phyloP scores from a whole-genome alignment of 2,888 invertebrate genomes.

The Aspidiotus destructor region DNA sequence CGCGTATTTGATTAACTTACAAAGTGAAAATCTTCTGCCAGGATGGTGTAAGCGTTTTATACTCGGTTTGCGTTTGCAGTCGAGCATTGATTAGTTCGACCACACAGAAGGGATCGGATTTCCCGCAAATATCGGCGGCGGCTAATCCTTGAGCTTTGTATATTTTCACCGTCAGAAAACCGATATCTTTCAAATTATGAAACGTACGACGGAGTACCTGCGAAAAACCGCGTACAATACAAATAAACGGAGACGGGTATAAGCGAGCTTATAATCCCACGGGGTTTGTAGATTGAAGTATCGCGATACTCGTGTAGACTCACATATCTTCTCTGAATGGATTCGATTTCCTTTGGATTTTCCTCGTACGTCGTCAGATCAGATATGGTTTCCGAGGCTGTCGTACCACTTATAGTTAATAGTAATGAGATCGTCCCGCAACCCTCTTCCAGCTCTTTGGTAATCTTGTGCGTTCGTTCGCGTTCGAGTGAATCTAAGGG shows the following conservation, averaged over 20 bases:
- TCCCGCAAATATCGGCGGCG: slow-evolving; percentile 91
- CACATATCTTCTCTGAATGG: slow-evolving; percentile 59
- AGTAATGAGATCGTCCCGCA: slow-evolving; percentile 69
- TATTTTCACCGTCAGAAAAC: slow-evolving; percentile 85
- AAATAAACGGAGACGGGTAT: too few relatives aligned
- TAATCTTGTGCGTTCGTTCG: slow-evolving; percentile 83
- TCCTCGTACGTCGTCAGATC: slow-evolving; percentile 79
- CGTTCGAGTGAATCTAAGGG: slow-evolving; percentile 64
- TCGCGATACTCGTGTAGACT: slow-evolving; percentile 42
- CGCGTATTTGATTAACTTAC: slow-evolving; percentile 50
- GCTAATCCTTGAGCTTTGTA: slow-evolving; percentile 67
- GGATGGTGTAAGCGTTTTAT: slow-evolving; percentile 88
- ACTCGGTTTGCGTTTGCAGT: slow-evolving; percentile 95
- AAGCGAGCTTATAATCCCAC: too few relatives aligned
- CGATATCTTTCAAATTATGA: slow-evolving; percentile 72
- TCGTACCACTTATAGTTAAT: slow-evolving; percentile 89
- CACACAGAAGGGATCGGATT: slow-evolving; percentile 98
- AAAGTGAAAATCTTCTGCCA: slow-evolving; percentile 99
- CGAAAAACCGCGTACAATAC: slow-evolving; percentile 33
- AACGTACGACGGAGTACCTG: slow-evolving; percentile 61
- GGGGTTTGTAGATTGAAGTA: too few relatives aligned
- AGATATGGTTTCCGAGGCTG: slow-evolving; percentile 83
- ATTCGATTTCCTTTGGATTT: slow-evolving; percentile 59
- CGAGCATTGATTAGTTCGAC: slow-evolving; percentile 88
- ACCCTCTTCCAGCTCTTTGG: slow-evolving; percentile 82